A percentile compares a stretch with the other conserved stretches of the same genome.
Conservation (phyloP, 2,888 invertebrate species). For the Eilema depressum region DNA sequence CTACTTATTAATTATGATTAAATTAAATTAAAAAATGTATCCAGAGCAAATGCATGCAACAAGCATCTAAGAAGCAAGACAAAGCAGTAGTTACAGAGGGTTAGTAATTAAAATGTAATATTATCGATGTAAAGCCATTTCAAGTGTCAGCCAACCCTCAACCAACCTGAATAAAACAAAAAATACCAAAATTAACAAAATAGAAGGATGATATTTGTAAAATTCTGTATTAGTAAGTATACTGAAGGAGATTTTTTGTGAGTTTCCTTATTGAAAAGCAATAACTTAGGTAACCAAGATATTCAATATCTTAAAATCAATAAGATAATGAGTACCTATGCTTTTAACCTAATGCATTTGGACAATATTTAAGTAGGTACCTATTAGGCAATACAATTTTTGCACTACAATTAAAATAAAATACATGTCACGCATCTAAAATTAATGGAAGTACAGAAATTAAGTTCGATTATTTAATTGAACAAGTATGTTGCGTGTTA, state of each 20-base stretch:
- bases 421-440: background rate
- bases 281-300: no score
- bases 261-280: no score
- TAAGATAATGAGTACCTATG: no score
- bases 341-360: no score
- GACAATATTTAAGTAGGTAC: no score
- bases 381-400: no score
- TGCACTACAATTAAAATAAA: no score
- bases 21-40: background rate
- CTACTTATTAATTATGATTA: background rate
- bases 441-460: background rate
- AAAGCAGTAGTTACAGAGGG: background rate
- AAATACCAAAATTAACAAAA: constrained; percentile 28
- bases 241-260: no score
- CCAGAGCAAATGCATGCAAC: constrained; percentile 22
- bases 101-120: background rate
- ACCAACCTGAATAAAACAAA: constrained; percentile 48
- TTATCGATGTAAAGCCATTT: constrained; percentile 34
- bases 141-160: constrained; percentile 34
- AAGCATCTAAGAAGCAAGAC: constrained; percentile 18
- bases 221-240: no score
- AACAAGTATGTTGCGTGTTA: background rate
- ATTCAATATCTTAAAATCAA: no score
- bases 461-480: background rate
- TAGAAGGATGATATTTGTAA: background rate